phyloP scores from a whole-genome alignment of 2,113 vertebrate genomes.

The Hippocampus comes region DNA sequence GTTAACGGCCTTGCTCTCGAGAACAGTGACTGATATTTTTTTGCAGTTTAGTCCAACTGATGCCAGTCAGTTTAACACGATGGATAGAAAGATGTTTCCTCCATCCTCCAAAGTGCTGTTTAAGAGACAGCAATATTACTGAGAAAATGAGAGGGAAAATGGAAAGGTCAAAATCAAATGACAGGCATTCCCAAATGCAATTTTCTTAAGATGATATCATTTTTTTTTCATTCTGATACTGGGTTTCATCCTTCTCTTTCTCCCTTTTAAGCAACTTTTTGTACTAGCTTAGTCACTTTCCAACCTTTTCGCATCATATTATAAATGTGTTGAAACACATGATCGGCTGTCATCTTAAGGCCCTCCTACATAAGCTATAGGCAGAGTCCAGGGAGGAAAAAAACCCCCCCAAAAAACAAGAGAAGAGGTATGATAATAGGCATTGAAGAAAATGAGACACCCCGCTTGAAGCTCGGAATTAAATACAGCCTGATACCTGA shows the following conservation, averaged over 20 bases:
- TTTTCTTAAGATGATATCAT: slow-evolving; percentile 27
- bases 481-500: not conserved
- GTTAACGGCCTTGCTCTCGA: slow-evolving; percentile 31
- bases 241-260: slow-evolving; percentile 1
- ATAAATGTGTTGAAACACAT: not conserved
- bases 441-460: not conserved
- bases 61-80: slow-evolving; percentile 54
- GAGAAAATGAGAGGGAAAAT: slow-evolving; percentile 19
- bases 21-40: slow-evolving; percentile 58
- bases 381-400: not conserved
- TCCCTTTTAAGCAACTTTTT: slow-evolving; percentile 3
- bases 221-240: not conserved
- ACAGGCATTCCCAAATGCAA: slow-evolving; percentile 36
- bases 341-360: not conserved
- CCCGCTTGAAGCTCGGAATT: not conserved
- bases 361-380: not conserved
- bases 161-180: slow-evolving; percentile 46
- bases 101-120: slow-evolving; percentile 49
- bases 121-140: slow-evolving; percentile 29
- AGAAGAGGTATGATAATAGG: not conserved
- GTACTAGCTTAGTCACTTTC: not conserved
- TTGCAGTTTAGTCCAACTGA: slow-evolving; percentile 58
- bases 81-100: slow-evolving; percentile 36
- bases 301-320: not conserved
- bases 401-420: too few relatives aligned